Conservation (phyloP, 2,888 invertebrate species). For the Temnothorax ravouxi region DNA sequence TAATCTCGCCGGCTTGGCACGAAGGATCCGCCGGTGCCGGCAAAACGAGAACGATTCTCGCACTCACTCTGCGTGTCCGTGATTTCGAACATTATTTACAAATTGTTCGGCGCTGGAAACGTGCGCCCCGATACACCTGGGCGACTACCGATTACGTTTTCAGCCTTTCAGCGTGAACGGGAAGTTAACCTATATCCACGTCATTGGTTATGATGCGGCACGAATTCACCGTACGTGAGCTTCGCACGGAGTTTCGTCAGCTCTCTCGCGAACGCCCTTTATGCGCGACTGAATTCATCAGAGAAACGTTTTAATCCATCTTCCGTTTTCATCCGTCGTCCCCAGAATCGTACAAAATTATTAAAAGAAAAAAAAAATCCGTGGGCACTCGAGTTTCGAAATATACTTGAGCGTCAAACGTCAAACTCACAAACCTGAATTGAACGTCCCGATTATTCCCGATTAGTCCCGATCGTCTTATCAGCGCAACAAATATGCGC, state of each 20-base stretch:
- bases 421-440: background rate
- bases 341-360: background rate
- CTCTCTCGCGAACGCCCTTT: constrained; percentile 17
- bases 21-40: background rate
- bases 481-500: background rate
- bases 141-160: constrained; percentile 21
- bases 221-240: constrained; percentile 50
- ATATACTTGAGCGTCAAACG: background rate
- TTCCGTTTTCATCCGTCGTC: background rate
- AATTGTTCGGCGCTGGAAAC: constrained; percentile 3
- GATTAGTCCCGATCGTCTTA: background rate
- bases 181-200: constrained; percentile 83
- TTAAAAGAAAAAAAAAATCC: background rate
- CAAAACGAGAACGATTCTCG: background rate
- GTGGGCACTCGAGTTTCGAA: background rate
- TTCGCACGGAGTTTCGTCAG: constrained; percentile 51
- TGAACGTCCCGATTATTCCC: background rate
- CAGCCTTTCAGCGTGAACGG: constrained; percentile 32
- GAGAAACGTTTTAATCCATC: background rate
- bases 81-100: constrained; percentile 92
- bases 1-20: background rate
- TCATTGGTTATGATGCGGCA: constrained; percentile 78
- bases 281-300: constrained; percentile 4
- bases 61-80: constrained; percentile 94
- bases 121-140: constrained; percentile 24